phyloP scores from a whole-genome alignment of 30 jellyfish, hydroid and myxozoan genomes.

The Hydractinia echinata region DNA sequence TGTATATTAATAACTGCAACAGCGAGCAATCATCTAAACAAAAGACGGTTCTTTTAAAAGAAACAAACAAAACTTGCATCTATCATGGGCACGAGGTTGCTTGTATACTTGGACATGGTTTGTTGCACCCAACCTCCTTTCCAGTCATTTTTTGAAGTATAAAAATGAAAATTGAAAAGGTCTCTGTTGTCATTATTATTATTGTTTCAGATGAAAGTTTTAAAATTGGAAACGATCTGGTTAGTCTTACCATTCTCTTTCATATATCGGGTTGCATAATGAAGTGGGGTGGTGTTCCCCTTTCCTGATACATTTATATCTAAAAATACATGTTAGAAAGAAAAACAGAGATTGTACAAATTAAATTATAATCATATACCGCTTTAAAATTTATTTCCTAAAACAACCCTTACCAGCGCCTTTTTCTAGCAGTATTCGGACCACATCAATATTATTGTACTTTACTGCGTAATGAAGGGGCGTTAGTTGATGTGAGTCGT shows the following conservation, averaged over 20 bases:
- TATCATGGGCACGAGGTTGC: too few species aligned
- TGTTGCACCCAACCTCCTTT: too few species aligned
- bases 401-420: constrained; percentile 68
- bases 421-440: constrained; percentile 44
- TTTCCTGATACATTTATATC: constrained; percentile 73
- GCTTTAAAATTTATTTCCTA: neutral
- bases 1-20: constrained; percentile 54
- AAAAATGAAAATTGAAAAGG: too few species aligned
- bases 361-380: neutral
- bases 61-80: too few species aligned
- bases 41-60: neutral
- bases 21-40: constrained; percentile 48
- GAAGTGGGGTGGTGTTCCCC: constrained; percentile 64
- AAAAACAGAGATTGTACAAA: neutral
- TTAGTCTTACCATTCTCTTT: neutral
- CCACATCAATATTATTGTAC: constrained; percentile 60
- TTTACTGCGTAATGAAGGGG: constrained; percentile 87
- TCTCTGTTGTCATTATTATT: too few species aligned
- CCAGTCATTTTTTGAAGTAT: too few species aligned
- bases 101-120: too few species aligned
- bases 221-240: neutral
- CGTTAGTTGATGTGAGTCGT: constrained; percentile 68
- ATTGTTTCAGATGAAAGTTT: too few species aligned
- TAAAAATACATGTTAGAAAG: neutral
- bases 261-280: constrained; percentile 60